Evolutionary conservation across 2,888 invertebrate species (phyloP).

Genomic region (Cosmopolites sordidus): DNA sequence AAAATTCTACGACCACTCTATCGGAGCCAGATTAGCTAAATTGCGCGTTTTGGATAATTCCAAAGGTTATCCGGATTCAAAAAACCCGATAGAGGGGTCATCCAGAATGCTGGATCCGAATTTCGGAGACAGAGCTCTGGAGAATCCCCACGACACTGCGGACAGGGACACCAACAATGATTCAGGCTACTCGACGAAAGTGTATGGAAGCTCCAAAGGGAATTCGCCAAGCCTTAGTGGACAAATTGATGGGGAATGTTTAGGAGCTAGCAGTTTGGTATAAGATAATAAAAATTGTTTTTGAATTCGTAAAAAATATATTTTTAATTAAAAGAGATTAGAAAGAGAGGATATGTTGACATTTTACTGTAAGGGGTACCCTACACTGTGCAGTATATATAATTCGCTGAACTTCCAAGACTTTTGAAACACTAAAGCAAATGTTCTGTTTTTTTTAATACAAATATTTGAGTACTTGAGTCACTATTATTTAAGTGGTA

Average conservation of each 20-base stretch:
- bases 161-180: conserved; percentile 73
- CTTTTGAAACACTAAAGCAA: too few species aligned
- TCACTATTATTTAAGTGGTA: too few species aligned
- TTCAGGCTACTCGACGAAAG: conserved; percentile 80
- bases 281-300: too few species aligned
- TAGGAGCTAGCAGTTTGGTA: conserved; percentile 65
- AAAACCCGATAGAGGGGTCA: conserved; percentile 33
- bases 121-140: conserved; percentile 18
- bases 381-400: too few species aligned
- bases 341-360: too few species aligned
- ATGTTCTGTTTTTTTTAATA: too few species aligned
- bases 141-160: conserved; percentile 38
- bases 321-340: too few species aligned
- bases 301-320: too few species aligned
- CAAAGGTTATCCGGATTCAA: conserved; percentile 24
- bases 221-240: conserved; percentile 72
- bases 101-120: conserved; percentile 40
- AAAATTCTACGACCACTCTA: conserved; percentile 36
- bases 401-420: too few species aligned
- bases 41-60: conserved; percentile 36
- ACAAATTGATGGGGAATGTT: conserved; percentile 43
- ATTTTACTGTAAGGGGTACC: too few species aligned
- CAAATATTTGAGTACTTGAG: too few species aligned
- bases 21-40: conserved; percentile 43
- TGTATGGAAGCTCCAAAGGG: conserved; percentile 73